phyloP scores from a whole-genome alignment of 2,888 invertebrate species.

The Sarcophaga subvicina region DNA sequence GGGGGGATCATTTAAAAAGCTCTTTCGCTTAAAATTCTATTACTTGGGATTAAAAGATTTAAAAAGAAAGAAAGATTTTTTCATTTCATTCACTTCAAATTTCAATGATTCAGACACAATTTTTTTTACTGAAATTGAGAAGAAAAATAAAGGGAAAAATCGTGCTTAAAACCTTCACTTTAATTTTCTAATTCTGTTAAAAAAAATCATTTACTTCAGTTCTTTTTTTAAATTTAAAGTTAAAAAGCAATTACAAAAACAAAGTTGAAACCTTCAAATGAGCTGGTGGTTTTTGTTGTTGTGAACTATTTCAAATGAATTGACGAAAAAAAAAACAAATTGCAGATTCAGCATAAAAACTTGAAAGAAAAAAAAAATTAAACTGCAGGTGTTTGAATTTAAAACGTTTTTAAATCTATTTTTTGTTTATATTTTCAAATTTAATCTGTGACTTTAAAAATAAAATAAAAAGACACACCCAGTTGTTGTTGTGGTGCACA shows the following conservation, averaged over 20 bases:
- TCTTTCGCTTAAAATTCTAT: no score
- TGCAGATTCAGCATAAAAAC: slow-evolving; percentile 29
- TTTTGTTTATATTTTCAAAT: slow-evolving; percentile 22
- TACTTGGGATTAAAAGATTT: no score
- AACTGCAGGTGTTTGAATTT: slow-evolving; percentile 58
- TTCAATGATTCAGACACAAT: not conserved
- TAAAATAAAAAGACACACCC: slow-evolving; percentile 40
- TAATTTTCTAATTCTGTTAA: slow-evolving; percentile 55
- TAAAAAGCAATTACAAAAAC: not conserved
- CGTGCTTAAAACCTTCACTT: slow-evolving; percentile 68
- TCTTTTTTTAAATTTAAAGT: not conserved
- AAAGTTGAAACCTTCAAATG: slow-evolving; percentile 21
- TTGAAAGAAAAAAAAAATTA: not conserved
- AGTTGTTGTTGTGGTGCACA: not conserved
- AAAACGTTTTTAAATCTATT: slow-evolving; percentile 34
- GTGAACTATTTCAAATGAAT: not conserved
- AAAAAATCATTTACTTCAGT: slow-evolving; percentile 1
- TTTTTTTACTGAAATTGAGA: slow-evolving; percentile 32
- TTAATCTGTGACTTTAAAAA: not conserved
- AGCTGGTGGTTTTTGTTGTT: slow-evolving; percentile 31
- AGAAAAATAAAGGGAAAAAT: slow-evolving; percentile 31
- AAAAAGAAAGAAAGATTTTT: not conserved
- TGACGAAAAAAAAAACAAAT: not conserved
- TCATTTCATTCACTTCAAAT: not conserved
- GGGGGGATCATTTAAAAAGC: no score